These are phyloP conservation scores for Tetramorium parvispinum DNA, from an alignment of 1,140 invertebrate species.

Conservation along the genomic window DNA sequence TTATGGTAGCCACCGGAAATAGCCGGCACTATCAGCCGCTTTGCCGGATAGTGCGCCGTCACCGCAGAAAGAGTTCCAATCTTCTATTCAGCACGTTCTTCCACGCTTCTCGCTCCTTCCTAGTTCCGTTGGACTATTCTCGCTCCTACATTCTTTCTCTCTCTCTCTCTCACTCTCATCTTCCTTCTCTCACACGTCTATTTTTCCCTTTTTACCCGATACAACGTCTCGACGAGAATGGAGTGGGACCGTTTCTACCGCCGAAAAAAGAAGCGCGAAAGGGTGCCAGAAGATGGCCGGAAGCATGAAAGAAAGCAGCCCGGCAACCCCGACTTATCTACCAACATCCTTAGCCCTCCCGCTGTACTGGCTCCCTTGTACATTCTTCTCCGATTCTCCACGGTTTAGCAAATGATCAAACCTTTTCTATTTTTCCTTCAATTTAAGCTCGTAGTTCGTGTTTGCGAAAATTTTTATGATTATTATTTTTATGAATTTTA, in stretches of 20 bases:
- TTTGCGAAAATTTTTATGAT: not conserved
- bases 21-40: conserved; percentile 84
- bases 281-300: conserved; percentile 76
- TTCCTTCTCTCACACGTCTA: not conserved
- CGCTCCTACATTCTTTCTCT: conserved; percentile 24
- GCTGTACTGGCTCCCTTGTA: not conserved
- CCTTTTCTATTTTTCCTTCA: not conserved
- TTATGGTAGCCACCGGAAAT: conserved; percentile 85
- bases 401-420: conserved; percentile 18
- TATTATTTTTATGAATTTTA: not conserved
- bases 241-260: conserved; percentile 72
- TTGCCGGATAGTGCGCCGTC: conserved; percentile 83
- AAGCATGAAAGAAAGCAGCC: conserved; percentile 76
- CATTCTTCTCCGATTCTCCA: not conserved
- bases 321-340: conserved; percentile 81
- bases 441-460: not conserved
- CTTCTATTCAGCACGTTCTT: conserved; percentile 83
- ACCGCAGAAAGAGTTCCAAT: conserved; percentile 85
- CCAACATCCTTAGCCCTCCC: conserved; percentile 64
- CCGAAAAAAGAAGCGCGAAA: conserved; percentile 73
- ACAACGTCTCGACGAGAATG: conserved; percentile 78
- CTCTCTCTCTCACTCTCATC: conserved; percentile 15
- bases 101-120: conserved; percentile 53
- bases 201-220: conserved; percentile 64
- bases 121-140: conserved; percentile 17